Conservation (phyloP, 2,888 invertebrate species). For the Bibio marci region DNA sequence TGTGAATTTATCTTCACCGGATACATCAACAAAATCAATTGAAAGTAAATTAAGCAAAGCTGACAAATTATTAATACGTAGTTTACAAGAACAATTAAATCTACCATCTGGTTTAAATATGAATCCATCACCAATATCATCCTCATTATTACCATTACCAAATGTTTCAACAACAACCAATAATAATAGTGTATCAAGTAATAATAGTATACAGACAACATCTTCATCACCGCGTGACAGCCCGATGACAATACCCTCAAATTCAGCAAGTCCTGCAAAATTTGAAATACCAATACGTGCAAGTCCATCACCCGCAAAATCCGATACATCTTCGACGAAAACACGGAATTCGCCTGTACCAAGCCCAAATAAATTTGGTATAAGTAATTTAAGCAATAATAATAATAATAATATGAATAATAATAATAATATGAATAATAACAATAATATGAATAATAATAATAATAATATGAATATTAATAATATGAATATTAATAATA, state of each 20-base stretch:
- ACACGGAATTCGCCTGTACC: constrained; percentile 35
- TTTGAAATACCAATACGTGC: constrained; percentile 37
- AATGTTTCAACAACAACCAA: background rate
- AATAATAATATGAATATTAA: background rate
- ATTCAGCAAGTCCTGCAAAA: constrained; percentile 30
- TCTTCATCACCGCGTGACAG: constrained; percentile 25
- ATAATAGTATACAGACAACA: constrained; percentile 14
- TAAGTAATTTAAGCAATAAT: constrained; percentile 26
- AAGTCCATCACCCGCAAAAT: constrained; percentile 40
- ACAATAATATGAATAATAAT: background rate
- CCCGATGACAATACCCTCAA: constrained; percentile 27
- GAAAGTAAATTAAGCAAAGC: constrained; percentile 5
- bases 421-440: background rate
- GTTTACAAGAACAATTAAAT: constrained; percentile 25
- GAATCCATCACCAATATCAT: constrained; percentile 28
- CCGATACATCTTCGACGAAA: constrained; percentile 40
- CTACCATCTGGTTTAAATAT: constrained; percentile 29
- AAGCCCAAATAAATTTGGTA: constrained; percentile 25
- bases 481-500: background rate
- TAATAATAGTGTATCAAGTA: constrained; percentile 5
- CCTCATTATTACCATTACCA: constrained; percentile 16
- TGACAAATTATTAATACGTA: constrained; percentile 21
- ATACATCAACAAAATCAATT: constrained; percentile 1
- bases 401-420: constrained; percentile 14
- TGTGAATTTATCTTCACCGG: background rate